Percentiles rank a stretch among this genome's conserved stretches.
Evolutionary conservation across 2,797 vertebrate species (phyloP).

Genomic region (Coluber constrictor): DNA sequence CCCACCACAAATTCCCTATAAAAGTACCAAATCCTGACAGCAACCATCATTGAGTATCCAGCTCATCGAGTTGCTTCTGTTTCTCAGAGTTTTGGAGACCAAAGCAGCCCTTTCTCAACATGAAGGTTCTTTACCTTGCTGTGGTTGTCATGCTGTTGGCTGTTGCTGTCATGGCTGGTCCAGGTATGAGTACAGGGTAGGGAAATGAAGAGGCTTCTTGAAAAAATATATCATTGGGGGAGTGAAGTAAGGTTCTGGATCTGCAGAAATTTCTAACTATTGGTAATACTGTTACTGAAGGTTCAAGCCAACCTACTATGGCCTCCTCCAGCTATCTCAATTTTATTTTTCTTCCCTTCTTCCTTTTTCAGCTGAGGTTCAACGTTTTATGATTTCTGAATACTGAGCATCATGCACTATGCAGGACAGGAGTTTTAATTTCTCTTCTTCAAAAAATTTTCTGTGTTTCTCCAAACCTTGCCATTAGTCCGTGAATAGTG

Average conservation of each 20-base stretch:
- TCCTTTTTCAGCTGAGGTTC: not conserved
- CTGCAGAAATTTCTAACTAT: not conserved
- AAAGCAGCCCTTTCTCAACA: not conserved
- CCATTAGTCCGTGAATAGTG: not conserved
- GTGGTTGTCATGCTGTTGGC: not conserved
- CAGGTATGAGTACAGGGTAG: not conserved
- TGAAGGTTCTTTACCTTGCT: slow-evolving; percentile 1
- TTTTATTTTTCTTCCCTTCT: not conserved
- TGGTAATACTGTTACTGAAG: not conserved
- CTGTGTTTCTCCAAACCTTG: not conserved
- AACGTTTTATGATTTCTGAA: not conserved
- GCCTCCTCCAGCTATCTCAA: not conserved
- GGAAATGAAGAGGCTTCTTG: not conserved
- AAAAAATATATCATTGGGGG: not conserved
- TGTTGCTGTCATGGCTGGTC: not conserved
- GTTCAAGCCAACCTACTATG: not conserved
- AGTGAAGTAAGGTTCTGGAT: not conserved
- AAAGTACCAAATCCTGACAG: not conserved
- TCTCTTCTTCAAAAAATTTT: not conserved
- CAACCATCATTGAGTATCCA: not conserved
- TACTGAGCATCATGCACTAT: not conserved
- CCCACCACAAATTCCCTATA: not conserved
- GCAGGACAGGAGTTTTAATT: not conserved
- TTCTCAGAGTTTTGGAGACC: not conserved
- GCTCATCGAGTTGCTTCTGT: not conserved